Conservation (phyloP, 2,888 invertebrate genomes). For the Tromatobia lineatoria region DNA sequence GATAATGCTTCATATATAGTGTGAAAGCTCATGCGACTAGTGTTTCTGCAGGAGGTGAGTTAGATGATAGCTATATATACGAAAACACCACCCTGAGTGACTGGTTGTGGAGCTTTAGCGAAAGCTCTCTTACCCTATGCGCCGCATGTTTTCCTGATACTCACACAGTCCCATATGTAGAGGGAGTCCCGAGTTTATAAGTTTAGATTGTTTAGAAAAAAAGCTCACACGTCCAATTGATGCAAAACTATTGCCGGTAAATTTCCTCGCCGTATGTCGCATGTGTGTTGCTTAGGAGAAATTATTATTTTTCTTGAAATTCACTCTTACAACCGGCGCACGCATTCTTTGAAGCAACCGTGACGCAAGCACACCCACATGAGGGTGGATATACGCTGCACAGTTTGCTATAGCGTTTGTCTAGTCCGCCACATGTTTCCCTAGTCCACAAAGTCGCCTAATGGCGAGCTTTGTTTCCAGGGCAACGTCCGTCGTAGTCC, state of each 20-base stretch:
- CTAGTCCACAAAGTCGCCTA: constrained; percentile 75
- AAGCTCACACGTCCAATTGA: neutral
- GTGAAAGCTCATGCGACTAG: too few species aligned
- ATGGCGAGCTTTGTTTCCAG: constrained; percentile 73
- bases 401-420: constrained; percentile 37
- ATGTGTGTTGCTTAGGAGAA: neutral
- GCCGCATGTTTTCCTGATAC: constrained; percentile 74
- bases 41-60: constrained; percentile 1
- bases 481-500: constrained; percentile 47
- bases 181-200: constrained; percentile 73
- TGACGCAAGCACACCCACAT: constrained; percentile 23
- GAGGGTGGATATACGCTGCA: constrained; percentile 56
- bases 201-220: constrained; percentile 64
- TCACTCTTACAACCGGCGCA: neutral
- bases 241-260: neutral
- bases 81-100: constrained; percentile 11
- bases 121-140: constrained; percentile 44
- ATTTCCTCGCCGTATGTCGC: neutral
- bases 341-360: neutral
- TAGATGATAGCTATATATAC: neutral
- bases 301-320: neutral
- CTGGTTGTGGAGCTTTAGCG: neutral
- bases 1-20: too few species aligned
- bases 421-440: constrained; percentile 68
- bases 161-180: constrained; percentile 72